Conservation (phyloP, 2,797 vertebrate genomes). For the Artibeus lituratus region DNA sequence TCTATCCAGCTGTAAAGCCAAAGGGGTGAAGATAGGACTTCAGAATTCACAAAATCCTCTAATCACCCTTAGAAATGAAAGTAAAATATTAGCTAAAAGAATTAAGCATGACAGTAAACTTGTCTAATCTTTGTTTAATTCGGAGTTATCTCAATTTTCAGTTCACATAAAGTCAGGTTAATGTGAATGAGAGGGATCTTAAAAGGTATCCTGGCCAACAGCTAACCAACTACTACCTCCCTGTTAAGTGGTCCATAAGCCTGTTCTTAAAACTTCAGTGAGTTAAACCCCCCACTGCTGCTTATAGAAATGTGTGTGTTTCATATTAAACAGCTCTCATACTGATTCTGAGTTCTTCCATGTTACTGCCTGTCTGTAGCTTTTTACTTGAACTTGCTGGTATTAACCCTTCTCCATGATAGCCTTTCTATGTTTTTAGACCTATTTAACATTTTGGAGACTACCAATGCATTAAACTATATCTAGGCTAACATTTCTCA, state of each 20-base stretch:
- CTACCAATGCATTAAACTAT: neutral
- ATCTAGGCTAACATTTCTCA: neutral
- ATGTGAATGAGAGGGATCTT: neutral
- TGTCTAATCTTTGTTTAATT: neutral
- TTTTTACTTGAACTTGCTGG: neutral
- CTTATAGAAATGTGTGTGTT: neutral
- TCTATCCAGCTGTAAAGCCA: neutral
- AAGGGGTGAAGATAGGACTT: neutral
- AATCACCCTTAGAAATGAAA: neutral
- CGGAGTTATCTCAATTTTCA: neutral
- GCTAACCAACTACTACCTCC: neutral
- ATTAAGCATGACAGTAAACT: conserved; percentile 11
- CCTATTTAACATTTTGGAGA: neutral
- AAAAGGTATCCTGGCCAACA: neutral
- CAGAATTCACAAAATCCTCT: conserved; percentile 1
- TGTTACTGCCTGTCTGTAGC: neutral
- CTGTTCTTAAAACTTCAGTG: neutral
- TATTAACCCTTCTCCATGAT: neutral
- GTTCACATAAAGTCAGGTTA: neutral
- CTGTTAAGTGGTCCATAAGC: neutral
- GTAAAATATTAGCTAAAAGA: neutral
- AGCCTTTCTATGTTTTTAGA: conserved; percentile 27
- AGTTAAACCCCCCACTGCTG: neutral
- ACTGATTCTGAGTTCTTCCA: neutral
- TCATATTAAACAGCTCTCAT: neutral